phyloP scores from a whole-genome alignment of 2,797 vertebrate species.

The Echeneis naucrates region DNA sequence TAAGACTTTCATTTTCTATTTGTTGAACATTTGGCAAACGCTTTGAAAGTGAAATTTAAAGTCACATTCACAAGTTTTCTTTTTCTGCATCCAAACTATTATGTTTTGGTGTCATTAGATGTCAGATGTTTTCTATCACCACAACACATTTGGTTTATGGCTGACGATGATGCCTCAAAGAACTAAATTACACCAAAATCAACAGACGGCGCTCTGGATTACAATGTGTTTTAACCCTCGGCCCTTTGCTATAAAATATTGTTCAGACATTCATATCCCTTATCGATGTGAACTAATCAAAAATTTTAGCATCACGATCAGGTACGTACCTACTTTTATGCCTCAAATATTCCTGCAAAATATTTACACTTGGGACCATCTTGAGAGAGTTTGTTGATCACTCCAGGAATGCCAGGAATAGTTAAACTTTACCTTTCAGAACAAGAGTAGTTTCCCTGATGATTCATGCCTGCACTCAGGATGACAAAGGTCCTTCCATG shows the following conservation, averaged over 20 bases:
- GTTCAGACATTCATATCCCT: too few species aligned
- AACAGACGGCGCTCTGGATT: too few species aligned
- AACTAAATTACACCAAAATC: background rate
- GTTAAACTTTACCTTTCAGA: constrained; percentile 47
- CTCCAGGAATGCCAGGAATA: background rate
- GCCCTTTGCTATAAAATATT: too few species aligned
- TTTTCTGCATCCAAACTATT: background rate
- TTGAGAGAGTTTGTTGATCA: background rate
- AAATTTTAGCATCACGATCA: too few species aligned
- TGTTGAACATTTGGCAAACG: too few species aligned
- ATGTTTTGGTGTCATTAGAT: constrained; percentile 1
- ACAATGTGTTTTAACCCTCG: too few species aligned
- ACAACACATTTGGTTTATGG: too few species aligned
- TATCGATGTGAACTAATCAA: too few species aligned
- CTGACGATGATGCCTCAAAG: too few species aligned
- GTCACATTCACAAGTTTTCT: background rate
- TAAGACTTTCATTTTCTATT: too few species aligned
- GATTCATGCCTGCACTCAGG: constrained; percentile 44
- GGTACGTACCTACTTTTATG: too few species aligned
- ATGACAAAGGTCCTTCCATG: constrained; percentile 48
- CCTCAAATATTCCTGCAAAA: too few species aligned
- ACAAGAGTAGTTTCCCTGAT: constrained; percentile 72
- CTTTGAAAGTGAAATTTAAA: background rate
- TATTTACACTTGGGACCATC: background rate
- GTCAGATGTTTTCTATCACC: background rate